Conservation (phyloP, 2,113 vertebrate species). For the Zeus faber region DNA sequence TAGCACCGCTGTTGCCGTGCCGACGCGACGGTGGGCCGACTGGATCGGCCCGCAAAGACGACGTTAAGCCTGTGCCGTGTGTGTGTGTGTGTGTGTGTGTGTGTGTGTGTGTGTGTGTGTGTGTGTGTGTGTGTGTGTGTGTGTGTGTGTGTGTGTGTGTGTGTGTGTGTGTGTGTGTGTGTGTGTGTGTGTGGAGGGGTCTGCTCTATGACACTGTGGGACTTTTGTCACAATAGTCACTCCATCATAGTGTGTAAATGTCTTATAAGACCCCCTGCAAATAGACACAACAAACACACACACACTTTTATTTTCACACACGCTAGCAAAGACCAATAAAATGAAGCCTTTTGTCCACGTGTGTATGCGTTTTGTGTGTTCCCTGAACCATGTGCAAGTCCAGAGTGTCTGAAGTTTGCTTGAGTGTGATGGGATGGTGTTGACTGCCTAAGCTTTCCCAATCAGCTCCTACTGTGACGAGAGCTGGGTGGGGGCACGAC, state of each 20-base stretch:
- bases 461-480: too few relatives aligned
- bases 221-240: too few relatives aligned
- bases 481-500: too few relatives aligned
- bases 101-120: background rate
- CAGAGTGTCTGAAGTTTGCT: too few relatives aligned
- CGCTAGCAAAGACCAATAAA: too few relatives aligned
- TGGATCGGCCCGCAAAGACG: constrained; percentile 52
- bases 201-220: too few relatives aligned
- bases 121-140: background rate
- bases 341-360: too few relatives aligned
- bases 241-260: too few relatives aligned
- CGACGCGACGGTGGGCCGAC: constrained; percentile 62
- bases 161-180: background rate
- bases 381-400: too few relatives aligned
- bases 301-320: too few relatives aligned
- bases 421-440: background rate
- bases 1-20: constrained; percentile 66
- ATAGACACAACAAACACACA: too few relatives aligned
- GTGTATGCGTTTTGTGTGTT: background rate
- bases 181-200: background rate
- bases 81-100: background rate
- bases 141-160: background rate
- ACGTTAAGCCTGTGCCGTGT: constrained; percentile 53
- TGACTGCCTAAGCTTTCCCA: constrained; percentile 28
- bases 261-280: too few relatives aligned